phyloP scores from a whole-genome alignment of 2,113 vertebrate species.

The Syngnathus scovelli region DNA sequence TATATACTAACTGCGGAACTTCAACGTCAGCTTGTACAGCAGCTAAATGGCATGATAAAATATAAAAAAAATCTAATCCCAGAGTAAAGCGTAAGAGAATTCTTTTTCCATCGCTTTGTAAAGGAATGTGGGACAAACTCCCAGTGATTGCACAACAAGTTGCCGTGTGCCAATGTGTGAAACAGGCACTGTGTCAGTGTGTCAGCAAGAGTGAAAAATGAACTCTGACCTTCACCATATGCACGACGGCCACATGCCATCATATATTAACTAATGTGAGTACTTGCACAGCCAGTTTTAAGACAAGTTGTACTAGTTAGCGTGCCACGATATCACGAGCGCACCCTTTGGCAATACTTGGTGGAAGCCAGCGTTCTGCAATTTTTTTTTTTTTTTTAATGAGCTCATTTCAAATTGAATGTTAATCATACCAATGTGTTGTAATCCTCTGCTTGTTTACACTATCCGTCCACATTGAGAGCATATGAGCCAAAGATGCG shows the following conservation, averaged over 20 bases:
- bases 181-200: slow-evolving; percentile 40
- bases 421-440: neutral
- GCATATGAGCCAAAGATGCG: neutral
- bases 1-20: neutral
- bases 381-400: neutral
- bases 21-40: neutral
- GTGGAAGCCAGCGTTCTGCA: neutral
- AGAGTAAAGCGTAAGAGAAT: neutral
- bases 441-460: neutral
- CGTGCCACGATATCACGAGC: neutral
- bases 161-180: neutral
- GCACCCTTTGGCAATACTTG: slow-evolving; percentile 1
- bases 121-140: slow-evolving; percentile 20
- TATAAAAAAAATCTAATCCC: neutral
- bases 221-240: slow-evolving; percentile 24
- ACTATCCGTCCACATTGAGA: neutral
- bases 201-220: slow-evolving; percentile 8
- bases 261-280: neutral
- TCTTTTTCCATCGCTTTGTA: neutral
- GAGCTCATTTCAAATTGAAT: slow-evolving; percentile 6
- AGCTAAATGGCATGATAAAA: neutral
- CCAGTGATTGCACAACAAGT: slow-evolving; percentile 6
- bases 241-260: neutral
- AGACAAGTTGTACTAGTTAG: slow-evolving; percentile 1
- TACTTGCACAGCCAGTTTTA: neutral